phyloP scores from a whole-genome alignment of 2,797 vertebrate species.

The Notoglanidium macrostoma region DNA sequence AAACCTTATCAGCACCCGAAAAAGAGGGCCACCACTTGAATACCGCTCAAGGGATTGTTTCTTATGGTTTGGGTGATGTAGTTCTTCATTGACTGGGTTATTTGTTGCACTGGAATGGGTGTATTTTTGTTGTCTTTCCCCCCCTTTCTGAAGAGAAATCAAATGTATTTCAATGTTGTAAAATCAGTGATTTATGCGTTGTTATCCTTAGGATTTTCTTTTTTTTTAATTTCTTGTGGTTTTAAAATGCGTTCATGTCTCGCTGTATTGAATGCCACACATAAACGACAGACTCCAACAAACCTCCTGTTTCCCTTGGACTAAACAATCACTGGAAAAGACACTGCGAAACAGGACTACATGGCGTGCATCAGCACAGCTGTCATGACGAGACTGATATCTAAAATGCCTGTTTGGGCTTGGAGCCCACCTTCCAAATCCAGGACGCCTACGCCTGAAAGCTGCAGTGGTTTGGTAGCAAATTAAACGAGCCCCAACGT shows the following conservation, averaged over 20 bases:
- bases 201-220: conserved; percentile 47
- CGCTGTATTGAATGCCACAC: conserved; percentile 48
- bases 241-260: conserved; percentile 44
- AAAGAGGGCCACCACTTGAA: conserved; percentile 62
- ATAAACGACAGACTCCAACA: conserved; percentile 32
- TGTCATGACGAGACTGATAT: conserved; percentile 22
- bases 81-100: conserved; percentile 56
- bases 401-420: conserved; percentile 12
- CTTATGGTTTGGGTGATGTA: conserved; percentile 46
- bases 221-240: conserved; percentile 35
- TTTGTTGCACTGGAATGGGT: conserved; percentile 63
- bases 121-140: conserved; percentile 51
- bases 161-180: conserved; percentile 59
- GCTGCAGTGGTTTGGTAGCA: conserved; percentile 15
- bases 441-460: conserved; percentile 6
- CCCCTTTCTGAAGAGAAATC: conserved; percentile 48
- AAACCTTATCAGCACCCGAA: conserved; percentile 18
- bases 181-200: conserved; percentile 52
- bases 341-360: conserved; percentile 24
- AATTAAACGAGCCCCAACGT: conserved; percentile 29
- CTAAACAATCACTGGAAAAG: conserved; percentile 47
- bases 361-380: conserved; percentile 25
- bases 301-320: conserved; percentile 11
- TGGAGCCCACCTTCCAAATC: background rate
- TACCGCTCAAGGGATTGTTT: conserved; percentile 51